These are phyloP conservation scores for Chrysocyon brachyurus DNA, from an alignment of 2,797 vertebrate genomes.

Conservation along the genomic window DNA sequence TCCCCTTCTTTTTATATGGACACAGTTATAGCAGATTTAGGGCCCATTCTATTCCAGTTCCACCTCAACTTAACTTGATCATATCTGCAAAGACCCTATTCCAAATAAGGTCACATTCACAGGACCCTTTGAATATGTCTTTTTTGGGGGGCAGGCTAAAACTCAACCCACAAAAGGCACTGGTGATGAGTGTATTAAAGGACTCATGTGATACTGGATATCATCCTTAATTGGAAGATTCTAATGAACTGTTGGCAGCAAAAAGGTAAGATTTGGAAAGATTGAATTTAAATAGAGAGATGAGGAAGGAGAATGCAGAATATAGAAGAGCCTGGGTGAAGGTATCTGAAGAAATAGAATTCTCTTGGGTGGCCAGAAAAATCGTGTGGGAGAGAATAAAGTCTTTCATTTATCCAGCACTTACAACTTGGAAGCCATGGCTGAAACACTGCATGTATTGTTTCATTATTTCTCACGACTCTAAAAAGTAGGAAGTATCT, in stretches of 20 bases:
- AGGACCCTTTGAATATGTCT: neutral
- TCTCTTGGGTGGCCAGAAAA: slow-evolving; percentile 8
- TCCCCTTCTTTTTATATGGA: neutral
- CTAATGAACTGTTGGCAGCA: neutral
- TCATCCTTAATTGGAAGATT: neutral
- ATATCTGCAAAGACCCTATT: neutral
- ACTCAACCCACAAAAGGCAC: neutral
- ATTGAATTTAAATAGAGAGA: neutral
- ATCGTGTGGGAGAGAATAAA: neutral
- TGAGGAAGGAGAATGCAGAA: neutral
- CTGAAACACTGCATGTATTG: neutral
- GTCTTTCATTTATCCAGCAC: neutral
- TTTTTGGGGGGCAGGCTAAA: neutral
- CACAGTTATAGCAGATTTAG: neutral
- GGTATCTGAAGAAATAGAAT: slow-evolving; percentile 10
- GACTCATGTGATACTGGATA: neutral
- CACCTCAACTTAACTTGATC: neutral
- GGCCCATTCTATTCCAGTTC: neutral
- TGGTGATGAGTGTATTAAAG: neutral
- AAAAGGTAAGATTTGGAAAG: neutral
- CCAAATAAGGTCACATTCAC: slow-evolving; percentile 36
- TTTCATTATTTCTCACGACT: neutral
- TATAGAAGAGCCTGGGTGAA: neutral
- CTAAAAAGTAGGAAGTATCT: neutral
- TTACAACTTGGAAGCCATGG: neutral